phyloP scores from a whole-genome alignment of 2,113 vertebrate species.

The Synodontis membranacea region DNA sequence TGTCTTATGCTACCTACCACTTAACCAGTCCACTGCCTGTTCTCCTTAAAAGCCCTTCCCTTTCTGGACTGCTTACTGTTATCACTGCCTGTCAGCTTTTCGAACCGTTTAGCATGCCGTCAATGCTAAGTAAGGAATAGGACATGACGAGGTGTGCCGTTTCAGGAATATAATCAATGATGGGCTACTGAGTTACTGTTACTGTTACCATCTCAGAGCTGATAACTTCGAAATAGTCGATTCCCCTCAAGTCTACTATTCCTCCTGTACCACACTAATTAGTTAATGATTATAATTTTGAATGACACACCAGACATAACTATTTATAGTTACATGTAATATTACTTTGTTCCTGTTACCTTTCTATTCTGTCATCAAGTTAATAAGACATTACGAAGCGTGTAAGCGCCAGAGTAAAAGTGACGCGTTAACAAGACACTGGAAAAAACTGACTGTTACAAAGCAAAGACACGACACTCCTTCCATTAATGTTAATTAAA shows the following conservation, averaged over 20 bases:
- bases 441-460: too few species aligned
- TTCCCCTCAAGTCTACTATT: neutral
- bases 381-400: too few species aligned
- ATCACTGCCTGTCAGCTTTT: conserved; percentile 8
- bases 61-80: conserved; percentile 19
- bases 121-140: conserved; percentile 6
- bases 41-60: conserved; percentile 30
- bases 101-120: conserved; percentile 12
- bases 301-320: neutral
- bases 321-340: neutral
- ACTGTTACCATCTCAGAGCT: neutral
- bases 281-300: neutral
- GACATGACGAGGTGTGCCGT: neutral
- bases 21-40: conserved; percentile 38
- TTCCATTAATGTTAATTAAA: too few species aligned
- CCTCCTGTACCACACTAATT: neutral
- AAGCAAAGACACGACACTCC: too few species aligned
- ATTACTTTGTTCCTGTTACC: neutral
- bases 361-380: neutral
- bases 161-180: neutral
- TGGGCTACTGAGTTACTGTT: neutral
- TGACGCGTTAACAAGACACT: too few species aligned
- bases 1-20: conserved; percentile 41
- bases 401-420: too few species aligned
- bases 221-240: too few species aligned